These are phyloP conservation scores for Leptinotarsa juncta DNA, from an alignment of 2,888 invertebrate species.

Conservation along the genomic window DNA sequence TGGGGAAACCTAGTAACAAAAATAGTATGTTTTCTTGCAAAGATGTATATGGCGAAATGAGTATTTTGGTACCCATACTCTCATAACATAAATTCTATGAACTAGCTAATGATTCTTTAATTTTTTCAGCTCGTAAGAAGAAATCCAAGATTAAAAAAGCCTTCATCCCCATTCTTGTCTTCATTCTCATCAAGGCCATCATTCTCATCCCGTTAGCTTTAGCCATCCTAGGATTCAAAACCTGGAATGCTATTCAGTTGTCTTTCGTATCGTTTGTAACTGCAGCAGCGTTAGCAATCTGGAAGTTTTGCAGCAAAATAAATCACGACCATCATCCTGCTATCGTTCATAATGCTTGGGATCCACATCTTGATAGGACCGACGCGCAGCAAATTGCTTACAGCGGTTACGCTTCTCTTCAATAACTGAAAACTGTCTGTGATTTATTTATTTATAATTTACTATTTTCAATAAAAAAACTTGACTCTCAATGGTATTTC, in stretches of 20 bases:
- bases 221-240: slow-evolving; percentile 85
- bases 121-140: slow-evolving; percentile 36
- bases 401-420: slow-evolving; percentile 69
- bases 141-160: slow-evolving; percentile 80
- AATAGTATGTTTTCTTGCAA: too few relatives aligned
- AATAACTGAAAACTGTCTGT: slow-evolving; percentile 14
- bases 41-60: too few relatives aligned
- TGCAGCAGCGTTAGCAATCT: slow-evolving; percentile 84
- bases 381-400: slow-evolving; percentile 78
- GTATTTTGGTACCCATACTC: too few relatives aligned
- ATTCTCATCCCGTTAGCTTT: slow-evolving; percentile 86
- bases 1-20: too few relatives aligned
- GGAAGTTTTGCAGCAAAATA: slow-evolving; percentile 88
- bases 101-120: not conserved
- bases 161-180: slow-evolving; percentile 83
- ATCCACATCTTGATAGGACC: slow-evolving; percentile 71
- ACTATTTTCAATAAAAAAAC: slow-evolving; percentile 13
- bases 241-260: slow-evolving; percentile 87
- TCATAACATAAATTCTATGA: not conserved
- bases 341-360: slow-evolving; percentile 47
- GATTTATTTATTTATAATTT: slow-evolving; percentile 28
- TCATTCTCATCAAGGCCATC: slow-evolving; percentile 86
- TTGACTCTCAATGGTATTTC: not conserved
- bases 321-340: slow-evolving; percentile 42
- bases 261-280: slow-evolving; percentile 89